Conservation (phyloP, 2,888 invertebrate genomes). For the Habrosyne pyritoides region DNA sequence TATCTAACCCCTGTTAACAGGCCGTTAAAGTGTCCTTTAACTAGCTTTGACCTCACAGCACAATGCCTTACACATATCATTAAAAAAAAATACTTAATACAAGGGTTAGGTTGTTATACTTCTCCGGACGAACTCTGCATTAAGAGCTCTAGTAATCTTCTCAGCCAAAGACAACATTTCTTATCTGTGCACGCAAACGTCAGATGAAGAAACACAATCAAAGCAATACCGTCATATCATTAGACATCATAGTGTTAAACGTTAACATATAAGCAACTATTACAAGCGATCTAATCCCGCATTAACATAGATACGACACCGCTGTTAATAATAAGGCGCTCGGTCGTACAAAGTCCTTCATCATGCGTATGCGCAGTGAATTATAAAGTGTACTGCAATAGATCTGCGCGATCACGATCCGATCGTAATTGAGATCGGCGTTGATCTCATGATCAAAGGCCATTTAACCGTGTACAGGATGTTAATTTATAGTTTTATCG, state of each 20-base stretch:
- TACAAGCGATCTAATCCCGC: slow-evolving; percentile 41
- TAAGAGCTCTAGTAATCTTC: too few relatives aligned
- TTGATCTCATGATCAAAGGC: slow-evolving; percentile 50
- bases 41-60: too few relatives aligned
- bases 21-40: too few relatives aligned
- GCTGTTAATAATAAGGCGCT: slow-evolving; percentile 60
- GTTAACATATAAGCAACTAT: slow-evolving; percentile 16
- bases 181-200: too few relatives aligned
- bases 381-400: slow-evolving; percentile 18
- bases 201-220: slow-evolving; percentile 10
- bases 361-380: slow-evolving; percentile 19
- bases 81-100: too few relatives aligned
- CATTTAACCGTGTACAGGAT: slow-evolving; percentile 32
- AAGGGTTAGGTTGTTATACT: too few relatives aligned
- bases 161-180: too few relatives aligned
- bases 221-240: slow-evolving; percentile 13
- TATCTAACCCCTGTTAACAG: too few relatives aligned
- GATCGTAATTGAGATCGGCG: slow-evolving; percentile 31
- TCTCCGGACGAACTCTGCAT: too few relatives aligned
- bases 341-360: slow-evolving; percentile 14
- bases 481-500: slow-evolving; percentile 47
- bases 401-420: slow-evolving; percentile 19
- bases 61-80: too few relatives aligned
- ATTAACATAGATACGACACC: slow-evolving; percentile 65
- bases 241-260: slow-evolving; percentile 24